Conservation (phyloP, 2,888 invertebrate species). For the Calameuta idolon region DNA sequence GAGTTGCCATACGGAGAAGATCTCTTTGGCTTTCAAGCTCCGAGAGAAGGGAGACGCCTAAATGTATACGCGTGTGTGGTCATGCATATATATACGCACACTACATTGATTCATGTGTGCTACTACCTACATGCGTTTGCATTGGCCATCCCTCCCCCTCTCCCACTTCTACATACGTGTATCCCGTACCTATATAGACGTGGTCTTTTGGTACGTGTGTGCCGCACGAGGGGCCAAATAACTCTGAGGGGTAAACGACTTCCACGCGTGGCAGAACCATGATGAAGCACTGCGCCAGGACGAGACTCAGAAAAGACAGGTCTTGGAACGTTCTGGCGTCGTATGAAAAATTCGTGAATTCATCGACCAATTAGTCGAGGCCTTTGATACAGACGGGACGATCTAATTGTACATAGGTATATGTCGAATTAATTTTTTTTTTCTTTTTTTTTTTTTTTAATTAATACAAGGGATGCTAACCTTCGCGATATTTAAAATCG, state of each 20-base stretch:
- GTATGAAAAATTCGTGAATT: too few relatives aligned
- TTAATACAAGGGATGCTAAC: background rate
- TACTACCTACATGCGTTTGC: too few relatives aligned
- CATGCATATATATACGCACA: background rate
- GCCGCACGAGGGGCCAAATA: slow-evolving; percentile 45
- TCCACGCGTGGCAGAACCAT: slow-evolving; percentile 45
- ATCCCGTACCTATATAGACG: too few relatives aligned
- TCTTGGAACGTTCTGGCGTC: slow-evolving; percentile 4
- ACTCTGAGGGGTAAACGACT: slow-evolving; percentile 58
- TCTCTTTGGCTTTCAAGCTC: slow-evolving; percentile 25
- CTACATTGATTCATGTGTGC: too few relatives aligned
- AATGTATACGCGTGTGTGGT: slow-evolving; percentile 3
- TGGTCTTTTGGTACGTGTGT: background rate
- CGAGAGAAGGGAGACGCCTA: slow-evolving; percentile 11
- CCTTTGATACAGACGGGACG: background rate
- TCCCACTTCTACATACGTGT: too few relatives aligned
- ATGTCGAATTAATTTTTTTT: background rate
- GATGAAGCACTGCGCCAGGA: slow-evolving; percentile 37
- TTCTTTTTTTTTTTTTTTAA: too few relatives aligned
- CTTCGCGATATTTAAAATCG: too few relatives aligned
- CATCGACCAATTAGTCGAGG: too few relatives aligned
- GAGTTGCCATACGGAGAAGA: slow-evolving; percentile 40
- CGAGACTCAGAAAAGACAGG: slow-evolving; percentile 30
- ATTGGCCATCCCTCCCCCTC: too few relatives aligned
- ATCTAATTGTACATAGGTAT: background rate